phyloP scores from a whole-genome alignment of 2,888 invertebrate species.

The Folsomia candida region DNA sequence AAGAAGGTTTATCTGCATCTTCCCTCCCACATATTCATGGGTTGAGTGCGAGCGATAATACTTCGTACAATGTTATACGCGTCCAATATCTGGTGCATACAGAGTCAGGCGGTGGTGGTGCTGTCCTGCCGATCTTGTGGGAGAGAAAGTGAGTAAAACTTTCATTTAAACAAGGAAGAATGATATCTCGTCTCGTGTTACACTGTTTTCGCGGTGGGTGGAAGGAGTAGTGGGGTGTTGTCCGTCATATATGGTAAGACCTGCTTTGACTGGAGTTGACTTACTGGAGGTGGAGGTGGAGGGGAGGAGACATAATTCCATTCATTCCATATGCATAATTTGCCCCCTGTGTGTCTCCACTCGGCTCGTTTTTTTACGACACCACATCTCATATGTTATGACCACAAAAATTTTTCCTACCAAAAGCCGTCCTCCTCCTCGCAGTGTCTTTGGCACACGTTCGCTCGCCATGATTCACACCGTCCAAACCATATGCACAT shows the following conservation, averaged over 20 bases:
- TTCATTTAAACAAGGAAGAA: neutral
- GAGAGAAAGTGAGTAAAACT: neutral
- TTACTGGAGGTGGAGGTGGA: too few relatives aligned
- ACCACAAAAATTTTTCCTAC: neutral
- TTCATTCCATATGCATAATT: constrained; percentile 37
- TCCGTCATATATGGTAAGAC: neutral
- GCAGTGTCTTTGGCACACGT: too few relatives aligned
- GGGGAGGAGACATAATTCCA: neutral
- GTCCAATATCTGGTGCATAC: too few relatives aligned
- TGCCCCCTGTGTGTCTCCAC: constrained; percentile 48
- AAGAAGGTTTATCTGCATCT: neutral
- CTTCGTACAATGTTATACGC: neutral
- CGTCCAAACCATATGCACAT: too few relatives aligned
- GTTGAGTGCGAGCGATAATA: neutral
- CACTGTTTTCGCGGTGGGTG: neutral
- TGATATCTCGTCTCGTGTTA: neutral
- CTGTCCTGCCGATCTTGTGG: neutral
- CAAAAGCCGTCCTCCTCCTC: too few relatives aligned
- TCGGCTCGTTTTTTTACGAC: constrained; percentile 42
- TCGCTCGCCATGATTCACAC: too few relatives aligned
- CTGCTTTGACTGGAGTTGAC: neutral
- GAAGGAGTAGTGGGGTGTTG: neutral
- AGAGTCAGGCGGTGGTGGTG: too few relatives aligned
- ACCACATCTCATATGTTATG: constrained; percentile 9
- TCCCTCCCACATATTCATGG: neutral